phyloP scores from a whole-genome alignment of 2,113 vertebrate species.

The Tylochromis polylepis region DNA sequence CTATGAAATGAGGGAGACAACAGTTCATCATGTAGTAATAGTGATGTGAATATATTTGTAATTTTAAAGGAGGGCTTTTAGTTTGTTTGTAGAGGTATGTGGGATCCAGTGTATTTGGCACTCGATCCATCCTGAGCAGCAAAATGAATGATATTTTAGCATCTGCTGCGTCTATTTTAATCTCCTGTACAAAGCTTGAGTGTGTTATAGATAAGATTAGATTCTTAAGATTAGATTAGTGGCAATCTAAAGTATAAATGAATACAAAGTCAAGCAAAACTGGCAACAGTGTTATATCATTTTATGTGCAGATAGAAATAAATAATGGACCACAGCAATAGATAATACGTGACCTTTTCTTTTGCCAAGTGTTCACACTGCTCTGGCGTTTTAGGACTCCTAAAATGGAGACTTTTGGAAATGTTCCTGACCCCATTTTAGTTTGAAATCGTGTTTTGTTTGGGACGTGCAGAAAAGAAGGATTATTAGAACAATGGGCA shows the following conservation, averaged over 20 bases:
- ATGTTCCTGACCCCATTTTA: neutral
- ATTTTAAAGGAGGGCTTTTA: neutral
- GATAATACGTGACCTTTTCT: neutral
- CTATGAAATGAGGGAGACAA: neutral
- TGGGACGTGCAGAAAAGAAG: neutral
- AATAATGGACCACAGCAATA: neutral
- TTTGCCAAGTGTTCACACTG: neutral
- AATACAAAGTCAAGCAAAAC: neutral
- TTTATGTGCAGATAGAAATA: neutral
- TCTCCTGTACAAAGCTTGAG: neutral
- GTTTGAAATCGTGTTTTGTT: neutral
- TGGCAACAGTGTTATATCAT: neutral
- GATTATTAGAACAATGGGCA: neutral
- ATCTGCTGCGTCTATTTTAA: neutral
- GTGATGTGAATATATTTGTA: neutral
- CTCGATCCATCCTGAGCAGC: rapidly evolving
- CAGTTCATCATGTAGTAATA: neutral
- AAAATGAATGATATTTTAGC: neutral
- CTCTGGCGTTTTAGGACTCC: neutral
- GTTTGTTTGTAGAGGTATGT: neutral
- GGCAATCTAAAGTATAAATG: neutral
- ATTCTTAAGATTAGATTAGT: neutral
- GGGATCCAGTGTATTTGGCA: neutral
- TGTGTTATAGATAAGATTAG: neutral
- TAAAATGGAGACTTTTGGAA: neutral